A percentile compares a stretch with the other conserved stretches of the same genome.
These are phyloP conservation scores for Drosophila varians DNA, from an alignment of 1,140 invertebrate species.

Conservation along the genomic window DNA sequence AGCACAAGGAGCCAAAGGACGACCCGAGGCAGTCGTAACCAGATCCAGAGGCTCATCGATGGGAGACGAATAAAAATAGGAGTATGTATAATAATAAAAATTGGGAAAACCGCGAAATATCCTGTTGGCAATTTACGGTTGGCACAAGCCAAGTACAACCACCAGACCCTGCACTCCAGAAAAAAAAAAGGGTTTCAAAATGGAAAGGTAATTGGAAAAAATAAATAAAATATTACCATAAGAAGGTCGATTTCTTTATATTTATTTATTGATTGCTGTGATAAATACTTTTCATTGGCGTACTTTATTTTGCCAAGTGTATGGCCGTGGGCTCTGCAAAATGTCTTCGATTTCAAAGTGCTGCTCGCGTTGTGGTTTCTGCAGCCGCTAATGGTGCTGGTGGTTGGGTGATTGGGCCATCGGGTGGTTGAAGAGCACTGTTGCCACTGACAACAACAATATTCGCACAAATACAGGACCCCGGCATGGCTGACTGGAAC, in stretches of 20 bases:
- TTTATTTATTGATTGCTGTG: too few relatives aligned
- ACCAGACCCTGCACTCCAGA: slow-evolving; percentile 6
- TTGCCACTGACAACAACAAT: slow-evolving; percentile 72
- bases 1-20: slow-evolving; percentile 31
- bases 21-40: slow-evolving; percentile 17
- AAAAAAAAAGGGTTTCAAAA: too few relatives aligned
- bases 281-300: too few relatives aligned
- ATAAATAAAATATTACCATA: not conserved
- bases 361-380: slow-evolving; percentile 46
- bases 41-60: slow-evolving; percentile 45
- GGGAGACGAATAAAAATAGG: slow-evolving; percentile 48
- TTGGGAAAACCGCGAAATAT: slow-evolving; percentile 68
- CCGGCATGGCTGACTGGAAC: slow-evolving; percentile 1
- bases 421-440: slow-evolving; percentile 25
- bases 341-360: slow-evolving; percentile 79
- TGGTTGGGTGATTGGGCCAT: slow-evolving; percentile 14
- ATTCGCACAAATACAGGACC: slow-evolving; percentile 1
- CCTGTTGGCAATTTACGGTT: slow-evolving; percentile 75
- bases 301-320: slow-evolving; percentile 9
- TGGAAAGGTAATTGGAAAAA: too few relatives aligned
- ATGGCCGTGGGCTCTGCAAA: slow-evolving; percentile 33
- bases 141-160: slow-evolving; percentile 61
- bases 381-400: slow-evolving; percentile 66
- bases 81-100: slow-evolving; percentile 47
- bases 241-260: too few relatives aligned